Base-by-base conservation (phyloP, 2,113 vertebrate species). In the Zosterops japonicus region DNA sequence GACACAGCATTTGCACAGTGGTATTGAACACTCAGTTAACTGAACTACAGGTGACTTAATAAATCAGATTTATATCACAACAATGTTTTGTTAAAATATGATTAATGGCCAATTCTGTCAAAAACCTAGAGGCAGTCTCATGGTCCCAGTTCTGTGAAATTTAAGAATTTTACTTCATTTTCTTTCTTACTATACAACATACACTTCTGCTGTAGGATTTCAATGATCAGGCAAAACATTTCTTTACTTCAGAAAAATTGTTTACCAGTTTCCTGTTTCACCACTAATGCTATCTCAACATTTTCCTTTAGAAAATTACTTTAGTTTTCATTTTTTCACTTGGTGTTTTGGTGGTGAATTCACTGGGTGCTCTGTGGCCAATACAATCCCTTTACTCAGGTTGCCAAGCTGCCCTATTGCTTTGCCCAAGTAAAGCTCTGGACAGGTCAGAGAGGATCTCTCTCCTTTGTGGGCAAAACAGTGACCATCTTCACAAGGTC, bases 51-150 rank as follows among this genome's bases (percentile, higher is more conserved):
- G 22, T 87, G 27, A 69, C 39, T 94, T 83, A 93, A 83, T 90
- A 44, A 92, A 57, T 71, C 57, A 87, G 31, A 83, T 96, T 95
- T 89, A n/a, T 91, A 87, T 80, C 77, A 64, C 36, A 81, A 35
- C 46, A 87, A 33, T 20, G 5, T 80, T 95, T 95, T 82, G 91
- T 96, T 91, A 90, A 94, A 94, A 85, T 67, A 87, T 61, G 35
- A 86, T 82, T 91, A 87, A 91, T 89, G 41, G 33, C 19, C 8
- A 90, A 28, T 87, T 55, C 27, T 91, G 20, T 69, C 56, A 91
- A 35, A 94, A 95, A 94, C 31, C 39, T 70, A 80, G 28, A 59
- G 19, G 13, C 7, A 76, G 9, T 64, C 42, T 83, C 9, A 46
- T 60, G 25, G 9, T 53, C 47, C 18, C 5, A 47, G 24, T 46